phyloP scores from a whole-genome alignment of 1,140 invertebrate genomes.

The Drosophila ogumai region DNA sequence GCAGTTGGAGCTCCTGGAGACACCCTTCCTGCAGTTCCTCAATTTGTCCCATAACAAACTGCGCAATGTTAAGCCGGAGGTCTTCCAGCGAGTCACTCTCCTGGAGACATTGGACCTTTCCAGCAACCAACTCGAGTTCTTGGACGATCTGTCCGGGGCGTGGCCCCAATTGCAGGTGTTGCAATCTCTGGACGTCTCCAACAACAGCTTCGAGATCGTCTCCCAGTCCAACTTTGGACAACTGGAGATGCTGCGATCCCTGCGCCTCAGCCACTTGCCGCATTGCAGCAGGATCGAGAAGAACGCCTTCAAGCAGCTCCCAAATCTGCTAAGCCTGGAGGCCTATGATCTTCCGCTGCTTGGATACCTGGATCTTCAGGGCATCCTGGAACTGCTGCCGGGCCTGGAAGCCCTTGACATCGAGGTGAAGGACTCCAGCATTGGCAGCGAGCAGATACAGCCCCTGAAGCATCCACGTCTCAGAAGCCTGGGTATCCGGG shows the following conservation, averaged over 20 bases:
- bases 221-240: constrained; percentile 90
- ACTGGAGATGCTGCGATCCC: constrained; percentile 87
- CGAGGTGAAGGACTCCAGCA: constrained; percentile 93
- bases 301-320: constrained; percentile 90
- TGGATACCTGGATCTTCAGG: constrained; percentile 93
- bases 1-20: constrained; percentile 90
- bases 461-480: constrained; percentile 92
- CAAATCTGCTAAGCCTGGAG: constrained; percentile 89
- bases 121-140: constrained; percentile 89
- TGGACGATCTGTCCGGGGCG: constrained; percentile 87
- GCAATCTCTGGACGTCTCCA: constrained; percentile 90
- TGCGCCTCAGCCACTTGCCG: constrained; percentile 89
- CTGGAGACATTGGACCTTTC: constrained; percentile 92
- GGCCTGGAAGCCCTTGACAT: constrained; percentile 91
- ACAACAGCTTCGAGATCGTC: constrained; percentile 90
- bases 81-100: constrained; percentile 91
- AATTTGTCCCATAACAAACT: constrained; percentile 93
- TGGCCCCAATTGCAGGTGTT: constrained; percentile 89
- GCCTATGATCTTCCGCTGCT: constrained; percentile 91
- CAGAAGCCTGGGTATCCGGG: constrained; percentile 90
- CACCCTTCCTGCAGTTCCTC: constrained; percentile 92
- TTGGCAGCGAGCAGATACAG: constrained; percentile 93
- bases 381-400: constrained; percentile 90
- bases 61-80: constrained; percentile 87
- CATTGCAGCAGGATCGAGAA: constrained; percentile 92